Conservation (phyloP, 2,888 invertebrate species). For the Teleogryllus oceanicus region DNA sequence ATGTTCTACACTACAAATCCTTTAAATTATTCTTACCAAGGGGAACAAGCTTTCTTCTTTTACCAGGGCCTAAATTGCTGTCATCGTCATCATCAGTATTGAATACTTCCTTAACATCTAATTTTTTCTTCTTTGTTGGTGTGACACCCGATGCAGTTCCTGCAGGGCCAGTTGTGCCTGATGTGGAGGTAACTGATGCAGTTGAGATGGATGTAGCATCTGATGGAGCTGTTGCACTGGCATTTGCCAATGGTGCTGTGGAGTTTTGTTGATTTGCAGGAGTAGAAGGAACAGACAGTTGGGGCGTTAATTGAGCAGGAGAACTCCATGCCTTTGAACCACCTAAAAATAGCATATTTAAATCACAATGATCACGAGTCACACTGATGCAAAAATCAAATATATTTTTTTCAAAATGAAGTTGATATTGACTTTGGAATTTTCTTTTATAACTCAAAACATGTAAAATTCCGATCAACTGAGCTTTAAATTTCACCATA, state of each 20-base stretch:
- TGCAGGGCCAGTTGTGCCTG: not conserved
- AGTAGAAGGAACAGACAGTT: not conserved
- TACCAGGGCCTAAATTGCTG: slow-evolving; percentile 51
- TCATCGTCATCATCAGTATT: slow-evolving; percentile 78
- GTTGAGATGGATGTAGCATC: slow-evolving; percentile 18
- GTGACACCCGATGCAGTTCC: slow-evolving; percentile 1
- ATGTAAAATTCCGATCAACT: no score
- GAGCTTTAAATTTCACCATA: no score
- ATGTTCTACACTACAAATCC: no score
- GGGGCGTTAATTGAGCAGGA: not conserved
- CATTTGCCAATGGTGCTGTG: not conserved
- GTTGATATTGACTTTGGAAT: no score
- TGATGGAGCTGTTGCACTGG: not conserved
- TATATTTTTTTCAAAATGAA: no score
- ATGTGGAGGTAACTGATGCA: not conserved
- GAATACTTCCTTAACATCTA: slow-evolving; percentile 80
- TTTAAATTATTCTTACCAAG: slow-evolving; percentile 53
- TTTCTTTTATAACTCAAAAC: no score
- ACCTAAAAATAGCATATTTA: no score
- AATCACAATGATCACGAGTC: no score
- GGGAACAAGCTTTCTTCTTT: slow-evolving; percentile 76
- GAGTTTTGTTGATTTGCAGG: slow-evolving; percentile 32
- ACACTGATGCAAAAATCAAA: no score
- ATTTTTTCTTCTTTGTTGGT: slow-evolving; percentile 59
- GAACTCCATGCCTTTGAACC: not conserved